Conservation (phyloP, 2,888 invertebrate species). For the Thymelicus sylvestris region DNA sequence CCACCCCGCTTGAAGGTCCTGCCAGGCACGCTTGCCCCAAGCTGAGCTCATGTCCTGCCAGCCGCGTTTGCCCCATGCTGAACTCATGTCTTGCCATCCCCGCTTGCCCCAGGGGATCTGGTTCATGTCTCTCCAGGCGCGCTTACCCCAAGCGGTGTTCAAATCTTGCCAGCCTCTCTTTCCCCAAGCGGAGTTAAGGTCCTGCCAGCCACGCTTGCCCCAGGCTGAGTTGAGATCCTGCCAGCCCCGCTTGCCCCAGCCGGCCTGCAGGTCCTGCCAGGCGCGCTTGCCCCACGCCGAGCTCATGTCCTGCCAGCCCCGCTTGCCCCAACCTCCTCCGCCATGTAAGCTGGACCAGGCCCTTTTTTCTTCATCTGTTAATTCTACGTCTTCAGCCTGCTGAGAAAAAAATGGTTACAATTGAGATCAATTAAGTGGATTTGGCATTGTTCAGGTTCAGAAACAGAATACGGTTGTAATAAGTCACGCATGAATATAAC, state of each 20-base stretch:
- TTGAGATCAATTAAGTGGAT: background rate
- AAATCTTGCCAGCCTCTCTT: slow-evolving; percentile 86
- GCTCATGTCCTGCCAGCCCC: slow-evolving; percentile 83
- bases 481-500: slow-evolving; percentile 2
- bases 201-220: slow-evolving; percentile 86
- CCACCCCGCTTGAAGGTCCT: slow-evolving; percentile 70
- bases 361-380: slow-evolving; percentile 85
- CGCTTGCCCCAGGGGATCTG: slow-evolving; percentile 85
- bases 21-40: slow-evolving; percentile 85
- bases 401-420: slow-evolving; percentile 40
- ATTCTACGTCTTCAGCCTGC: slow-evolving; percentile 74
- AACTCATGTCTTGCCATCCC: slow-evolving; percentile 78
- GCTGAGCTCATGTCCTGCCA: slow-evolving; percentile 83
- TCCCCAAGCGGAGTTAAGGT: slow-evolving; percentile 80
- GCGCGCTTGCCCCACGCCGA: slow-evolving; percentile 82
- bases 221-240: slow-evolving; percentile 70
- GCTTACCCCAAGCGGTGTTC: slow-evolving; percentile 84
- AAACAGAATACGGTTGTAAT: background rate
- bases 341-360: slow-evolving; percentile 86
- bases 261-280: slow-evolving; percentile 75
- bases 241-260: slow-evolving; percentile 83
- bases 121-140: slow-evolving; percentile 85
- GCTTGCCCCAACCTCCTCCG: slow-evolving; percentile 85
- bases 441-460: background rate
- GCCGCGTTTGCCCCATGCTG: slow-evolving; percentile 81